Base-by-base conservation (phyloP, 2,797 vertebrate genomes). In the Anguilla anguilla region DNA sequence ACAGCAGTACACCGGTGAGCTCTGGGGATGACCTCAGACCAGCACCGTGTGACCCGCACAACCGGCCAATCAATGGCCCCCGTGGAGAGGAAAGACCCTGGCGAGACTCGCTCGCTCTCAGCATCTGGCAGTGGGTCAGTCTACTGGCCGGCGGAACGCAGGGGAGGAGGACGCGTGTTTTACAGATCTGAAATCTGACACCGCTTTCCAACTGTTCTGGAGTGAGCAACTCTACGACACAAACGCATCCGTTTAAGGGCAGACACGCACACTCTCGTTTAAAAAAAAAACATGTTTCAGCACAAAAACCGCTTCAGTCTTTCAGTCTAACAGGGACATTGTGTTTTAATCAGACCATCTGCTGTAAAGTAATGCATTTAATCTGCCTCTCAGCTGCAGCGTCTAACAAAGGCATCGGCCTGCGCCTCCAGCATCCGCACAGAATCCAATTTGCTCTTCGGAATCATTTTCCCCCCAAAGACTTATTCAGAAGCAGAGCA, bases 401-500 rank as follows among this genome's bases (percentile, higher is more conserved):
- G 57, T 46, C 67, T 64, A 88, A 88, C 83, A 88, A 84, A 85
- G 46, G 51, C 49, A 53, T n/a, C 49, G 25, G 72, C 72, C 82
- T 87, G 64, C 69, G 28, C 19, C 19, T 84, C 67, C 84, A 31
- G 81, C 67, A 77, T 84, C 83, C 28, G 64, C 31, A 39, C 82
- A 51, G 51, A 88, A 88, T 85, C 87, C 87, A 88, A 88, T 88
- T 88, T 79, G 87, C 83, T 46, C 25, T 51, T 85, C 19, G 69
- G 5, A 88, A 87, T 85, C 22, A 77, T 77, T 84, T 83, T 51
- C 49, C 9, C 43, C 77, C 46, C 39, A n/a, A 10, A 81, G 64
- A 79, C 22, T 74, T 57, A 51, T 19, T 46, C 35, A 1, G 61
- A 51, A 51, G 46, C 22, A 11, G 69, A 77, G 69, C 67, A 28